phyloP scores from a whole-genome alignment of 2,888 invertebrate genomes.

The Sminthurides aquaticus region DNA sequence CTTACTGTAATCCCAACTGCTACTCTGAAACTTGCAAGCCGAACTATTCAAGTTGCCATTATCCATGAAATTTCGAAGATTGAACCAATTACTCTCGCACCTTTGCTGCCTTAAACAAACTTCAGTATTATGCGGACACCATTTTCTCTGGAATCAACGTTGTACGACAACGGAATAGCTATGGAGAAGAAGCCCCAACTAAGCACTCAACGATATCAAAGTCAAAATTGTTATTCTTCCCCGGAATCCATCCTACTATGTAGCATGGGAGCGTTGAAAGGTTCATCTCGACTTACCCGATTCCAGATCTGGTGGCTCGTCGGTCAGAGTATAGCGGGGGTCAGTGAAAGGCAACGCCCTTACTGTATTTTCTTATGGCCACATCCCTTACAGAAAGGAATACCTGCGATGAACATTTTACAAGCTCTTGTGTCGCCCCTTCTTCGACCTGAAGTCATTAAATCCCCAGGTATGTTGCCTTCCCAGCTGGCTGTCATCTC shows the following conservation, averaged over 20 bases:
- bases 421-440: constrained; percentile 30
- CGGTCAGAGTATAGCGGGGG: constrained; percentile 22
- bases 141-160: too few relatives aligned
- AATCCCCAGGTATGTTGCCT: constrained; percentile 34
- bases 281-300: constrained; percentile 6
- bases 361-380: constrained; percentile 40
- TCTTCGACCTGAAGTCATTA: constrained; percentile 33
- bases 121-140: constrained; percentile 33
- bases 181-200: not conserved
- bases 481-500: constrained; percentile 38
- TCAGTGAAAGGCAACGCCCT: constrained; percentile 36
- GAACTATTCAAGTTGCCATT: constrained; percentile 22
- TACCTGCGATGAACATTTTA: constrained; percentile 37
- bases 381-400: constrained; percentile 36
- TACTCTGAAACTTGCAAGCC: constrained; percentile 24
- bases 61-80: constrained; percentile 37
- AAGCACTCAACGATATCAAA: constrained; percentile 7
- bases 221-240: constrained; percentile 12
- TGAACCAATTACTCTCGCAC: constrained; percentile 33
- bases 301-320: constrained; percentile 37
- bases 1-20: constrained; percentile 31
- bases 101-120: constrained; percentile 24
- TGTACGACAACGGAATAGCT: too few relatives aligned
- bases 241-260: too few relatives aligned
- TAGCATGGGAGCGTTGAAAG: constrained; percentile 3